Percentiles rank a stretch among this genome's conserved stretches.
Evolutionary conservation across 2,888 invertebrate species (phyloP).

Genomic region (Nephrotoma appendiculata): DNA sequence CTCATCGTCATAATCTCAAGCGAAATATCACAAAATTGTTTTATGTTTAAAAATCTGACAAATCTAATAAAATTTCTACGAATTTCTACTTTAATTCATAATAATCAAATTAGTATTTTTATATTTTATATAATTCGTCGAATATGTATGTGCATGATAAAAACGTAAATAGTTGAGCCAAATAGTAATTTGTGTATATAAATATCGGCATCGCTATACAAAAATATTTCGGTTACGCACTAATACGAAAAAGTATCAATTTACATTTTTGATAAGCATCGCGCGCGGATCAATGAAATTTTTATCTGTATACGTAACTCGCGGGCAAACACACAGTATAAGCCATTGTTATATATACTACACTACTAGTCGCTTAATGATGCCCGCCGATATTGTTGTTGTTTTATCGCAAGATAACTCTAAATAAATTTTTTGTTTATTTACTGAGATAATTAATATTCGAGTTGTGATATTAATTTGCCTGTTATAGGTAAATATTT

Average conservation of each 20-base stretch:
- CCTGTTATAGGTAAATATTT: no score
- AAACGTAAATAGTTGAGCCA: neutral
- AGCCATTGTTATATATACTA: neutral
- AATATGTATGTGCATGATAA: neutral
- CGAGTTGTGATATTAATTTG: neutral
- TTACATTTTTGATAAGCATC: neutral
- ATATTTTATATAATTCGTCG: neutral
- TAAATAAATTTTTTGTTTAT: neutral
- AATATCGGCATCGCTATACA: neutral
- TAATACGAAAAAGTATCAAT: neutral
- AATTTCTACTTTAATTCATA: neutral
- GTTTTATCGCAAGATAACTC: neutral
- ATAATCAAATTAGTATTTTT: neutral
- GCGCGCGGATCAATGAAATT: neutral
- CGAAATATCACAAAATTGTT: no score
- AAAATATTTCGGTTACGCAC: neutral
- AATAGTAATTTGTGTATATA: neutral
- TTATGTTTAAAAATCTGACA: neutral
- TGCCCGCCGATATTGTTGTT: neutral
- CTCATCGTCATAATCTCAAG: neutral
- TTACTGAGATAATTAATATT: neutral
- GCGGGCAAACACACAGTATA: neutral
- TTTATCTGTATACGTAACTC: neutral
- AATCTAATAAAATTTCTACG: neutral
- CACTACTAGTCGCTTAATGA: neutral